phyloP scores from a whole-genome alignment of 2,113 vertebrate genomes.

The Leucopsar rothschildi region DNA sequence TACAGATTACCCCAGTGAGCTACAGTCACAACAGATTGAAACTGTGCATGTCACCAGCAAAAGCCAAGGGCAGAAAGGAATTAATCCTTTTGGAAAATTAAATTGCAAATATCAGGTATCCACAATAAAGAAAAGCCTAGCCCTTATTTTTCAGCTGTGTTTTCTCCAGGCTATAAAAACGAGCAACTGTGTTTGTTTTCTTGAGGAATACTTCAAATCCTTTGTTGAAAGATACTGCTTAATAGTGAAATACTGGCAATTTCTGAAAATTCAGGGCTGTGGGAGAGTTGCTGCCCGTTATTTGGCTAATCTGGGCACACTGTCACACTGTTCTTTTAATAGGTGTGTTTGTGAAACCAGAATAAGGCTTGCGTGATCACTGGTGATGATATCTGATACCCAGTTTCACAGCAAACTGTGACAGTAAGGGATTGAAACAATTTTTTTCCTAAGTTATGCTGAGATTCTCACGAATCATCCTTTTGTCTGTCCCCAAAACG shows the following conservation, averaged over 20 bases:
- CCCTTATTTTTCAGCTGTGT: not conserved
- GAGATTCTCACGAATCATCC: slow-evolving; percentile 73
- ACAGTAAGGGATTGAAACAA: slow-evolving; percentile 44
- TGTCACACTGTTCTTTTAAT: slow-evolving; percentile 36
- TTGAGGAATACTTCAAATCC: not conserved
- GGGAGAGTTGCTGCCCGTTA: not conserved
- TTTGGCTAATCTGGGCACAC: slow-evolving; percentile 10
- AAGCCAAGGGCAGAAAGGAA: not conserved
- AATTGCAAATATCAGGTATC: not conserved
- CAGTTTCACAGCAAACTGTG: slow-evolving; percentile 61
- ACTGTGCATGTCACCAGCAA: not conserved
- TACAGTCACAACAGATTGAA: not conserved
- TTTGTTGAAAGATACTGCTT: not conserved
- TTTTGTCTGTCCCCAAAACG: slow-evolving; percentile 78
- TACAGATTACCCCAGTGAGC: not conserved
- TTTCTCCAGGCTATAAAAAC: not conserved
- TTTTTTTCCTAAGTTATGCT: slow-evolving; percentile 50
- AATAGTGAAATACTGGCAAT: not conserved
- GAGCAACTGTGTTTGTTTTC: not conserved
- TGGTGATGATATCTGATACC: slow-evolving; percentile 49
- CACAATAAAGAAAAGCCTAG: not conserved
- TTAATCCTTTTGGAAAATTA: not conserved
- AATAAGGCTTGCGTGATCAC: slow-evolving; percentile 42
- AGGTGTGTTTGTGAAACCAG: slow-evolving; percentile 49
- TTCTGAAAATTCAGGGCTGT: slow-evolving; percentile 9